Evolutionary conservation across 2,888 invertebrate species (phyloP), one percentile per base, ranked within the genome.

Genomic region (Chalcis sispes): DNA sequence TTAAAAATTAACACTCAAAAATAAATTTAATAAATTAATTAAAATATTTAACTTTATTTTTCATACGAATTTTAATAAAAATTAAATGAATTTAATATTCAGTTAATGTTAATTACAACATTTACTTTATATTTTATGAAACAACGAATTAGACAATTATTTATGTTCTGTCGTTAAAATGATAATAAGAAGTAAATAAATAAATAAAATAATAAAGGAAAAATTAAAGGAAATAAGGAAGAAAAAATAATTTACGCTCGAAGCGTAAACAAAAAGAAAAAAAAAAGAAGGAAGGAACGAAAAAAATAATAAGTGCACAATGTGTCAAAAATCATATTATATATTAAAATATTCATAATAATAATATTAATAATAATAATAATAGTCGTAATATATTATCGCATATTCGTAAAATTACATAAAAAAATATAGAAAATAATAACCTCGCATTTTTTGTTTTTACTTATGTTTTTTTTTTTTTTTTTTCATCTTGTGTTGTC

Each of bases 361-460:
- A 83, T 84, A 83, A 85, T 83, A 83, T 83, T 82, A 79, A 80
- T 80, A 79, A 61, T 77, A 77, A 72, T 74, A 75, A 75, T 77
- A 77, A 75, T 79, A 75, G 74, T 75, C 78, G 64, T 81, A 79
- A 82, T 83, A 82, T 82, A 81, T 81, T 80, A 81, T 86, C 86
- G 86, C 86, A 84, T 85, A 82, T 87, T 81, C 86, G 81, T 87
- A 88, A 87, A 88, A 88, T 87, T 88, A 88, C 86, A 88, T 88
- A 88, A 87, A 88, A 88, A 88, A 88, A 88, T 88, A 88, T 87
- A 88, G 87, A 88, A 88, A 88, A 87, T 87, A 88, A 88, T 88
- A 88, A 88, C 84, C 86, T 85, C 83, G 84, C 82, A 83, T 82
- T 82, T 81, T 74, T 79, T 62, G 74, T 78, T 80, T 72, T 67